phyloP scores from a whole-genome alignment of 2,113 vertebrate genomes.

The Natator depressus region DNA sequence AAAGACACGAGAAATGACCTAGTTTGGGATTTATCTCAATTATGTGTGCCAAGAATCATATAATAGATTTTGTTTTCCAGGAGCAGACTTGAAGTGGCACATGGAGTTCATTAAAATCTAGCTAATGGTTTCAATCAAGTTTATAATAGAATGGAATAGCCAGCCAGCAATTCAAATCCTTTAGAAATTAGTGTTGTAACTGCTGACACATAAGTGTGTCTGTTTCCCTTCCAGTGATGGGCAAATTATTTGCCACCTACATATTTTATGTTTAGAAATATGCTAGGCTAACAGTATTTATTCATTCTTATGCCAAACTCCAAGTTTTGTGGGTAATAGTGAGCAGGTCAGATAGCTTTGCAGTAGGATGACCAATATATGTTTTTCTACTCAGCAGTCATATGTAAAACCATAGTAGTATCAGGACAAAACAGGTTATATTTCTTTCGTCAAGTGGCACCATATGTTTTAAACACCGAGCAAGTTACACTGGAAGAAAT shows the following conservation, averaged over 20 bases:
- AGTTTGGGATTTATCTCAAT: slow-evolving; percentile 59
- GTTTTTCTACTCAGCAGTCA: not conserved
- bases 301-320: not conserved
- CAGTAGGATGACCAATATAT: not conserved
- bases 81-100: slow-evolving; percentile 52
- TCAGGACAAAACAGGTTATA: not conserved
- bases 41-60: slow-evolving; percentile 19
- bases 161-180: not conserved
- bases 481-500: slow-evolving; percentile 9
- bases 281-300: not conserved
- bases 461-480: slow-evolving; percentile 9
- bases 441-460: not conserved
- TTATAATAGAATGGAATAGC: slow-evolving; percentile 57
- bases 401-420: not conserved
- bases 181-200: slow-evolving; percentile 9
- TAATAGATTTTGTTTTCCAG: slow-evolving; percentile 4
- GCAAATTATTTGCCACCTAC: slow-evolving; percentile 17
- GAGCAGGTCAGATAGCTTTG: not conserved
- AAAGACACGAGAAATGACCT: slow-evolving; percentile 22
- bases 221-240: not conserved
- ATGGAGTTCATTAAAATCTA: slow-evolving; percentile 74
- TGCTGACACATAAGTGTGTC: slow-evolving; percentile 28
- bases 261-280: not conserved
- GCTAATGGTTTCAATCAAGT: slow-evolving; percentile 77
- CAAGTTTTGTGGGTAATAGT: not conserved